Percentiles rank a stretch among this genome's conserved stretches.
Conservation (phyloP, 2,888 invertebrate genomes). For the Willowsia nigromaculata region DNA sequence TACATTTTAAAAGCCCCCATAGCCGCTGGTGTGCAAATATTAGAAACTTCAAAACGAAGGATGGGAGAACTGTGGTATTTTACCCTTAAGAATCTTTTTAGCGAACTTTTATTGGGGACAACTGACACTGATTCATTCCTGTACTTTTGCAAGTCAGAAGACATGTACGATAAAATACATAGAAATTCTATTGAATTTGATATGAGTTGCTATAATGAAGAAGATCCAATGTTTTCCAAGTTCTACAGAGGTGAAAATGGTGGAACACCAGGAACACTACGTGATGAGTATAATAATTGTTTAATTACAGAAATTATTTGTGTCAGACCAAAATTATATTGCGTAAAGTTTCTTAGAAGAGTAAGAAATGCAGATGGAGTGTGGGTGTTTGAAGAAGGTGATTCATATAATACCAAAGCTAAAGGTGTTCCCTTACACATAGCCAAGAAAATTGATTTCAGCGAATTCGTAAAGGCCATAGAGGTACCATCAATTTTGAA, state of each 20-base stretch:
- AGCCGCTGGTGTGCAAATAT: not conserved
- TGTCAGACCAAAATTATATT: not conserved
- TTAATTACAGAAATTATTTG: not conserved
- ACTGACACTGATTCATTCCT: not conserved
- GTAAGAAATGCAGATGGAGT: no score
- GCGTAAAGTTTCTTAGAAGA: not conserved
- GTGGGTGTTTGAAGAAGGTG: no score
- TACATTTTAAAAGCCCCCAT: not conserved
- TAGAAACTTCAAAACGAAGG: not conserved
- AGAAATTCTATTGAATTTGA: not conserved
- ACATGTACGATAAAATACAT: not conserved
- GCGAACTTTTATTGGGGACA: not conserved
- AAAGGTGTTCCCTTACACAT: no score
- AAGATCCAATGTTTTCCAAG: no score
- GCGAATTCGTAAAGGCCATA: no score
- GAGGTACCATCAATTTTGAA: no score
- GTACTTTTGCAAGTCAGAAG: not conserved
- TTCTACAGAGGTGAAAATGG: not conserved
- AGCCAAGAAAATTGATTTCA: no score
- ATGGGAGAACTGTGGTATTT: not conserved
- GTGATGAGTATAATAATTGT: not conserved
- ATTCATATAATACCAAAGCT: no score
- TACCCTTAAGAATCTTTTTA: not conserved
- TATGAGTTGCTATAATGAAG: not conserved
- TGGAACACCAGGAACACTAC: not conserved